These are phyloP conservation scores for Dicaeum eximium DNA, from an alignment of 2,113 vertebrate genomes.

Conservation along the genomic window DNA sequence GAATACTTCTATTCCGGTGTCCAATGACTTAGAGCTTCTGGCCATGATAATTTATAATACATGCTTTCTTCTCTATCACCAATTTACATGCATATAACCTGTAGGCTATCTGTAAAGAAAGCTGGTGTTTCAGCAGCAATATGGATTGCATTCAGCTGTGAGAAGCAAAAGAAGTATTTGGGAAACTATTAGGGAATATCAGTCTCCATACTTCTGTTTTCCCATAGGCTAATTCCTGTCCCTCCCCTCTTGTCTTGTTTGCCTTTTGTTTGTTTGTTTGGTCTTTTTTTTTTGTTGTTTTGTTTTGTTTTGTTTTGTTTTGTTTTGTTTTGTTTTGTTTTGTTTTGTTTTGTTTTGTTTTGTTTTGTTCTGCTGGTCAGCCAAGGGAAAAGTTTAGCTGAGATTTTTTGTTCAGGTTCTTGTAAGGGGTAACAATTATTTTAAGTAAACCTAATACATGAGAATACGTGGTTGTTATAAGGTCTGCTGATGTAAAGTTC, in stretches of 20 bases:
- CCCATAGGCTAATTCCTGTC: not conserved
- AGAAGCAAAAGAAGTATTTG: not conserved
- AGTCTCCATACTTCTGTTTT: not conserved
- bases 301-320: not conserved
- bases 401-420: not conserved
- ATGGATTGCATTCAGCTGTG: not conserved
- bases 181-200: not conserved
- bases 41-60: not conserved
- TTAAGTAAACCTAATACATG: accelerated
- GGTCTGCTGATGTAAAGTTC: not conserved
- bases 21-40: not conserved
- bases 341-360: not conserved
- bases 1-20: not conserved
- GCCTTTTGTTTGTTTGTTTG: not conserved
- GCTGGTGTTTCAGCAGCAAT: not conserved
- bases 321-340: not conserved
- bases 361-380: not conserved
- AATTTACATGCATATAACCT: not conserved
- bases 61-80: not conserved
- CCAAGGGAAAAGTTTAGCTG: not conserved
- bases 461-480: not conserved
- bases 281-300: no score
- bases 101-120: not conserved
- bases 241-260: not conserved
- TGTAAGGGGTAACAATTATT: not conserved